These are phyloP conservation scores for Hyposoter didymator DNA, from an alignment of 2,888 invertebrate species.

Conservation along the genomic window DNA sequence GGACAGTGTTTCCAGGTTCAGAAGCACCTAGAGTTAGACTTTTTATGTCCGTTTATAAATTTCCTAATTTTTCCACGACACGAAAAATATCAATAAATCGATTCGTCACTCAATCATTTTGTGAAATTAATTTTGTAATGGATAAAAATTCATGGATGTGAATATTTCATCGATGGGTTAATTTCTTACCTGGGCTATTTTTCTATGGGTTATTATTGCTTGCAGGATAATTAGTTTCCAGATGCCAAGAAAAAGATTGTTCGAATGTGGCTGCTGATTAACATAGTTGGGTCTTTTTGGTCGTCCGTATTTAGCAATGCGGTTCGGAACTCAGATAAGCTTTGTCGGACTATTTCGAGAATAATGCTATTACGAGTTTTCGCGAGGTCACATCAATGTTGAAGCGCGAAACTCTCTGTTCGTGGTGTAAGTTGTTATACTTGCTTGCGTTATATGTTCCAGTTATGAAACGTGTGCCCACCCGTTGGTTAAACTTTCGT, in stretches of 20 bases:
- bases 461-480: constrained; percentile 68
- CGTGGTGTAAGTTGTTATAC: constrained; percentile 54
- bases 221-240: no score
- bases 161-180: no score
- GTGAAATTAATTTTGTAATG: no score
- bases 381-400: constrained; percentile 47
- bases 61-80: no score
- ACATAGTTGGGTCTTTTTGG: neutral
- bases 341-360: constrained; percentile 3
- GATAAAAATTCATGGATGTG: no score
- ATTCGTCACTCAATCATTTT: no score
- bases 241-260: neutral
- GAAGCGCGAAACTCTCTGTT: constrained; percentile 47
- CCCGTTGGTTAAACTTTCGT: constrained; percentile 71
- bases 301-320: neutral
- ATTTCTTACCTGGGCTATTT: no score
- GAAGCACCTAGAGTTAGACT: no score
- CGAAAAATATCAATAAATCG: no score
- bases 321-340: neutral
- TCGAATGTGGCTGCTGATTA: neutral
- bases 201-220: no score
- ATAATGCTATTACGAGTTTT: constrained; percentile 39
- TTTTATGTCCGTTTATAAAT: no score
- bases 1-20: no score
- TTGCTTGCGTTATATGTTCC: constrained; percentile 41